Evolutionary conservation across 2,888 invertebrate species (phyloP).

Genomic region (Dolomedes plantarius): DNA sequence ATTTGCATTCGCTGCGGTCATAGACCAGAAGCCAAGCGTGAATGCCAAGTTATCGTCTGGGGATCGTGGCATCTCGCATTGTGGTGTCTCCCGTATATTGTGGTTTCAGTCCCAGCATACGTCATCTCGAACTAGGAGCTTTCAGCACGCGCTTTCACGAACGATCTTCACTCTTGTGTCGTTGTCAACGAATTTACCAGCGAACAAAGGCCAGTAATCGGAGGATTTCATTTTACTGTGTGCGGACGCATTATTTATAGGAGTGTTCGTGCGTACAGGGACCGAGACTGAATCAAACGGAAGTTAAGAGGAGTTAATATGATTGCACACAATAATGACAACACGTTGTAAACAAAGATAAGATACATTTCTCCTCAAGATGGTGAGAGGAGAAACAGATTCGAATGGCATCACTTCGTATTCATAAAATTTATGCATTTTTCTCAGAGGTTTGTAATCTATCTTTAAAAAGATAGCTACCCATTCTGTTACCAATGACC

Average conservation of each 20-base stretch:
- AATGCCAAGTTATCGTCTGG: slow-evolving; percentile 3
- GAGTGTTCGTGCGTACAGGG: too few relatives aligned
- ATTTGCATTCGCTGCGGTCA: slow-evolving; percentile 60
- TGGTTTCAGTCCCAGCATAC: not conserved
- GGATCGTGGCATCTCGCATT: slow-evolving; percentile 24
- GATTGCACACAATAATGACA: not conserved
- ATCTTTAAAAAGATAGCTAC: too few relatives aligned
- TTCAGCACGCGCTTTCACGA: not conserved
- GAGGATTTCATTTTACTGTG: not conserved
- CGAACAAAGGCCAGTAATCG: not conserved
- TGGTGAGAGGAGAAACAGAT: too few relatives aligned
- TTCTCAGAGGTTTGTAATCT: too few relatives aligned
- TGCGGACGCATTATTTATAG: not conserved
- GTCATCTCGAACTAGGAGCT: not conserved
- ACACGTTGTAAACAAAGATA: not conserved
- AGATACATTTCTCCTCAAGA: not conserved
- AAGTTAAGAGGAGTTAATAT: not conserved
- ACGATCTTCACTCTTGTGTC: not conserved
- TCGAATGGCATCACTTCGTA: too few relatives aligned
- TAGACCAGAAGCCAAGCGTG: slow-evolving; percentile 57
- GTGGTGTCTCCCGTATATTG: not conserved
- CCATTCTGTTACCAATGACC: too few relatives aligned
- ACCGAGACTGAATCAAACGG: not conserved
- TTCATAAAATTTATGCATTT: too few relatives aligned
- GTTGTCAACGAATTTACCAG: not conserved